Percentiles rank a stretch among this genome's conserved stretches.
Evolutionary conservation across 2,888 invertebrate species (phyloP).

Genomic region (Aleiodes testaceus): DNA sequence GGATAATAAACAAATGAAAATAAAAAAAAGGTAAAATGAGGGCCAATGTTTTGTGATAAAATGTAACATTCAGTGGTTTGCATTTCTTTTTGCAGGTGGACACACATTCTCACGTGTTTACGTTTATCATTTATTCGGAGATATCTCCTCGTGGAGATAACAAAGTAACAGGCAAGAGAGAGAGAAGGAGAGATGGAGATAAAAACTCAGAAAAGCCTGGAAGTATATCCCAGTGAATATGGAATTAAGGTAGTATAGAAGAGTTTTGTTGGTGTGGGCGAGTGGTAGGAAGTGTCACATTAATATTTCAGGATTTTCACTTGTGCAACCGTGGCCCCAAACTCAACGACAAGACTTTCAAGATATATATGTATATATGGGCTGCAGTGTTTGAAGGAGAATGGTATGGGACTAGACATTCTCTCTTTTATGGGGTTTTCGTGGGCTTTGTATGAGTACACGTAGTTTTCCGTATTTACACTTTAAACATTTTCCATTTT

Average conservation of each 20-base stretch:
- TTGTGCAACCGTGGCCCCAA: conserved; percentile 32
- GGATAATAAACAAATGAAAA: not conserved
- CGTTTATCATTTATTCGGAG: conserved; percentile 22
- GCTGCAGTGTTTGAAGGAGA: not conserved
- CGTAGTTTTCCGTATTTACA: conserved; percentile 44
- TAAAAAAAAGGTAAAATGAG: not conserved
- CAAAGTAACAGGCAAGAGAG: too few relatives aligned
- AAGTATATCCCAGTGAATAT: conserved; percentile 17
- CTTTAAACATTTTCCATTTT: conserved; percentile 37
- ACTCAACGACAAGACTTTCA: conserved; percentile 16
- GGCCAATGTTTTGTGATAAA: not conserved
- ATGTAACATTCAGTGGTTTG: not conserved
- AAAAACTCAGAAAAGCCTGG: conserved; percentile 13
- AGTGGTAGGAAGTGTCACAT: conserved; percentile 49
- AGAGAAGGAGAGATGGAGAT: not conserved
- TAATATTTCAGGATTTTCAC: conserved; percentile 62
- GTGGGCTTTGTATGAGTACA: conserved; percentile 54
- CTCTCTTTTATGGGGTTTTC: conserved; percentile 52
- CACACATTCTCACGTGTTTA: conserved; percentile 9
- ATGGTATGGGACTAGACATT: conserved; percentile 37
- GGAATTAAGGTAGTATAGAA: conserved; percentile 11
- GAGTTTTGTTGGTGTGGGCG: conserved; percentile 25
- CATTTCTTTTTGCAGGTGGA: not conserved
- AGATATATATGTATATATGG: not conserved
- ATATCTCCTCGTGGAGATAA: not conserved